Evolutionary conservation across 2,888 invertebrate species (phyloP).

Genomic region (Pammene fasciana): DNA sequence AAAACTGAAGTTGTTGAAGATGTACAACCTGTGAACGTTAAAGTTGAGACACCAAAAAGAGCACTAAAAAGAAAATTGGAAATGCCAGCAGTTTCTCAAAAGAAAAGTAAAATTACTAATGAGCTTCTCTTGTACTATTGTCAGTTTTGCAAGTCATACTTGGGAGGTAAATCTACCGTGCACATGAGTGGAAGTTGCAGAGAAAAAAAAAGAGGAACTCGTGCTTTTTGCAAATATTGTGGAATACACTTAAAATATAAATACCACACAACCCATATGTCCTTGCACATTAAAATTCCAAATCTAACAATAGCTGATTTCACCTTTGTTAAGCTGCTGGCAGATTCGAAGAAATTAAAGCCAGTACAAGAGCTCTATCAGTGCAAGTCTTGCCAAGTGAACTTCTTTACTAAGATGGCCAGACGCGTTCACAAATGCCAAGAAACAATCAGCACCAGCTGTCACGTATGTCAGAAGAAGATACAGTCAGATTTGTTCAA

Average conservation of each 20-base stretch:
- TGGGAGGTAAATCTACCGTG: constrained; percentile 9
- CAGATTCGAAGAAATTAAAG: constrained; percentile 42
- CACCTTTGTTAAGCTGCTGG: constrained; percentile 48
- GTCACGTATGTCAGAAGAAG: constrained; percentile 51
- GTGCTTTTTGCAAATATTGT: constrained; percentile 51
- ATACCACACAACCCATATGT: constrained; percentile 40
- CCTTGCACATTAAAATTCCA: constrained; percentile 40
- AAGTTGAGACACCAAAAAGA: constrained; percentile 42
- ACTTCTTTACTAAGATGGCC: constrained; percentile 44
- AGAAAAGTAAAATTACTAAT: neutral
- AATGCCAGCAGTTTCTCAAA: constrained; percentile 8
- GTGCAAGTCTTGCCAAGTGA: constrained; percentile 53
- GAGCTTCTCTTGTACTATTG: constrained; percentile 45
- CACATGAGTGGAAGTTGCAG: constrained; percentile 30
- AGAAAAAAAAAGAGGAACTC: neutral
- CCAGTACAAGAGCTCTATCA: constrained; percentile 49
- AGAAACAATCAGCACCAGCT: constrained; percentile 44
- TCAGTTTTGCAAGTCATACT: constrained; percentile 44
- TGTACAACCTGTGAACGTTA: neutral
- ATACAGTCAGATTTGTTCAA: constrained; percentile 50
- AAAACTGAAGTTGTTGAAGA: neutral
- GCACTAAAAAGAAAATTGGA: constrained; percentile 41
- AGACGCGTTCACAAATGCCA: constrained; percentile 47
- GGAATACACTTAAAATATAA: constrained; percentile 49
- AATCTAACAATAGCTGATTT: constrained; percentile 50